Base-by-base conservation (phyloP, 2,113 vertebrate species). In the Lycaon pictus region DNA sequence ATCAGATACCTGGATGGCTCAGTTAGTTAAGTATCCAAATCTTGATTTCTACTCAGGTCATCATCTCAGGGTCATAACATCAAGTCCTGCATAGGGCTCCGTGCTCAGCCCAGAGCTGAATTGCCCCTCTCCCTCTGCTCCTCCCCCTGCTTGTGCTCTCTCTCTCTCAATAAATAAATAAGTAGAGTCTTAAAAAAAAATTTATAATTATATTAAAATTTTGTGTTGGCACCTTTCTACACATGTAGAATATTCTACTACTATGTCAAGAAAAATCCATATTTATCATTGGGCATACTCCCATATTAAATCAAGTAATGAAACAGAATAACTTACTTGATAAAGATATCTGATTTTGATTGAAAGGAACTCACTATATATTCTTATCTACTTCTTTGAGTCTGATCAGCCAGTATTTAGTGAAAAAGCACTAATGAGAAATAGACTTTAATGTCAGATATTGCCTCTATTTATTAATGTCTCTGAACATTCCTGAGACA, bases 401-500 rank as follows among this genome's bases (percentile, higher is more conserved):
- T 89, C 43, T 69, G 76, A 85, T 85, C 69, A 76, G 51, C 55
- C 17, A 84, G 35, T 55, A 88, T 79, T 76, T 80, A 84, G 58
- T 5, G 19, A 86, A 51, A 85, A 88, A 77, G 27, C 37, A 90
- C 35, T 83, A 87, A 90, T 32, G 62, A 69, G 77, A 84, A 91
- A 92, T 89, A 29, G 29, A 10, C 8, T 37, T 29, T 71, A 72
- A 71, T 56, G n/a, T 65, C 65, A 77, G 43, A 15, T 25, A 86
- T 74, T 72, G 58, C 10, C 23, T 96, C 29, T 11, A 65, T 83
- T 92, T 90, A 55, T 58, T 51, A 55, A 84, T n/a, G 48, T 79
- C 92, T 90, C 29, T 69, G 65, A 96, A 90, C 35, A 97, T 67
- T 87, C 71, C 48, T 32, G 15, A 83, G 82, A 80, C 53, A 96